A percentile compares a stretch with the other conserved stretches of the same genome.
phyloP scores from a whole-genome alignment of 1,140 invertebrate genomes.

The Ooceraea biroi region DNA sequence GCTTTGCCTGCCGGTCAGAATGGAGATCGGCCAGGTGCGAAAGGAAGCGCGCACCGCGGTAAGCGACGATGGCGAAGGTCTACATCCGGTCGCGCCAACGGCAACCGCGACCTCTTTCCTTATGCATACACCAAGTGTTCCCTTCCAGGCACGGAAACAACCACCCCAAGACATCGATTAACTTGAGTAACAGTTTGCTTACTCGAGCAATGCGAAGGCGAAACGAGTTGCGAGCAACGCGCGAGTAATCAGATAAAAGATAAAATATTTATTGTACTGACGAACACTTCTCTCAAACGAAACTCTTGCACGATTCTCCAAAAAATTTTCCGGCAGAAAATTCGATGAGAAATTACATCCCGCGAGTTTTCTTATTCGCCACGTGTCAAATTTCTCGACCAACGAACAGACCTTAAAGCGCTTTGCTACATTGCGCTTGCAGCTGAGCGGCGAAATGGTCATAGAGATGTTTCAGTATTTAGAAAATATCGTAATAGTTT shows the following conservation, averaged over 20 bases:
- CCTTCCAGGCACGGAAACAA: not conserved
- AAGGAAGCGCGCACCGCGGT: conserved; percentile 60
- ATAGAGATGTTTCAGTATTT: too few species aligned
- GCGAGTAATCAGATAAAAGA: conserved; percentile 13
- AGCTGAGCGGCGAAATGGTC: too few species aligned
- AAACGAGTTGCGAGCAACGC: not conserved
- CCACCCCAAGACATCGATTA: not conserved
- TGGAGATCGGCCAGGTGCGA: conserved; percentile 57
- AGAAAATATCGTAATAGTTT: too few species aligned
- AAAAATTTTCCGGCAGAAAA: not conserved
- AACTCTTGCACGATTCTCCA: too few species aligned
- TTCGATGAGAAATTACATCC: not conserved
- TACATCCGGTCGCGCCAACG: conserved; percentile 52
- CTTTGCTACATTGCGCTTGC: too few species aligned
- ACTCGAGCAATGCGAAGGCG: not conserved
- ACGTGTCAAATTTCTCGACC: not conserved
- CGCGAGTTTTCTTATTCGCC: not conserved
- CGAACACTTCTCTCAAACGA: too few species aligned
- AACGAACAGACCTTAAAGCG: too few species aligned
- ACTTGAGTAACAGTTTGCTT: conserved; percentile 13
- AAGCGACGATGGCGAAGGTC: conserved; percentile 46
- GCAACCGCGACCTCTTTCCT: not conserved
- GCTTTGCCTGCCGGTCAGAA: conserved; percentile 24
- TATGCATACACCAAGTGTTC: not conserved
- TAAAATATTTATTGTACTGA: conserved; percentile 33